These are phyloP conservation scores for Penaeus japonicus DNA, from an alignment of 1,140 invertebrate genomes.

Conservation along the genomic window DNA sequence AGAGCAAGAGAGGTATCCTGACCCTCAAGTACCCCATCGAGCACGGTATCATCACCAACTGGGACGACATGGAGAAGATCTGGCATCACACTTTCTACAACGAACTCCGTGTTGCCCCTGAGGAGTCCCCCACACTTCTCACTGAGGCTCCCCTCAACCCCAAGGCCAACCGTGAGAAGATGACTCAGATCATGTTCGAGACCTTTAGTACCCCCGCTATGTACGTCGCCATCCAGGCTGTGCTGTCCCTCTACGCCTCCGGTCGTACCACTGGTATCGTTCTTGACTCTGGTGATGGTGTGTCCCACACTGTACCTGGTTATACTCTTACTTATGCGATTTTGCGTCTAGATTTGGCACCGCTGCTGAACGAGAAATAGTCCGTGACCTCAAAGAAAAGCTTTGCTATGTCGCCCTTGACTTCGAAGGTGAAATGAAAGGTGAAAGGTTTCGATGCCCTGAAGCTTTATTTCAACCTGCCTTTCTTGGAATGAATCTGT, in stretches of 20 bases:
- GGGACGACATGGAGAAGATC: slow-evolving; percentile 97
- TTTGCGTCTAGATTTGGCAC: slow-evolving; percentile 54
- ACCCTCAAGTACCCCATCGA: slow-evolving; percentile 94
- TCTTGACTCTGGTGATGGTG: slow-evolving; percentile 90
- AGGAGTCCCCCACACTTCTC: slow-evolving; percentile 89
- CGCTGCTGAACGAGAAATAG: slow-evolving; percentile 87
- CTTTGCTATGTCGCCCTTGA: slow-evolving; percentile 82
- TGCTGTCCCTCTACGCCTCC: slow-evolving; percentile 89
- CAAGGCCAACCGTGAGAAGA: slow-evolving; percentile 87
- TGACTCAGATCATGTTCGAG: slow-evolving; percentile 93
- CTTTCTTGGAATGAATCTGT: too few species aligned
- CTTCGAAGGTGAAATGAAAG: slow-evolving; percentile 56
- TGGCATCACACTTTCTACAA: slow-evolving; percentile 97
- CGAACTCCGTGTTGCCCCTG: slow-evolving; percentile 92
- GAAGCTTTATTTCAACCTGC: too few species aligned
- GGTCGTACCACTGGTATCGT: slow-evolving; percentile 95
- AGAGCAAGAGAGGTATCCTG: slow-evolving; percentile 90
- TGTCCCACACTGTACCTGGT: slow-evolving; percentile 91
- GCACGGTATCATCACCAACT: slow-evolving; percentile 95
- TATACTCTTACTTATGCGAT: slow-evolving; percentile 88
- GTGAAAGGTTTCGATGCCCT: too few species aligned
- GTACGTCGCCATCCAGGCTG: slow-evolving; percentile 92
- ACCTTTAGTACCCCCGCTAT: slow-evolving; percentile 92
- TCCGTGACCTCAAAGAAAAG: slow-evolving; percentile 92
- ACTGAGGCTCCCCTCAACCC: slow-evolving; percentile 91